Evolutionary conservation across 1,140 invertebrate genomes (phyloP), one percentile per base, ranked within the genome.

Genomic region (Trinorchestia longiramus): DNA sequence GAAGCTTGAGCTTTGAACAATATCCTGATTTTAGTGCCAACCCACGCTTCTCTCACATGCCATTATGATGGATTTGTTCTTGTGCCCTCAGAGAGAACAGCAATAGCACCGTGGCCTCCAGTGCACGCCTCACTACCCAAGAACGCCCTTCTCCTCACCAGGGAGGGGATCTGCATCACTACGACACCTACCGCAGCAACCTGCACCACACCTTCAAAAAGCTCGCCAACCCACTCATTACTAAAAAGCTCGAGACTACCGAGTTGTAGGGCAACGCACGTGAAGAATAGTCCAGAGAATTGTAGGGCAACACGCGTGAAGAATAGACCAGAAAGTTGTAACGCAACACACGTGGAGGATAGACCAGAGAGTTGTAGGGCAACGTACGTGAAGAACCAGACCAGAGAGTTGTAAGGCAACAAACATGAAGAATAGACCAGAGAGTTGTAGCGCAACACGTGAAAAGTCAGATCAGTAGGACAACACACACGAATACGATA

Each of bases 211-310:
- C 97, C 97, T 97, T 97, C 96, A 97, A 98, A 96, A 97, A 97
- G 95, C 96, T 97, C 36, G 97, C 97, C 40, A 98, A 98, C 96
- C 98, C 98, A 96, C 97, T 98, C 42, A 97, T 98, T 62, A 98
- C 98, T 28, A 98, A 98, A 97, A 99, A 99, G 97, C 98, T 99
- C 97, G 98, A 99, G 97, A 99, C 98, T 90, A 99, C 98, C 23
- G 98, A 99, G 62, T 77, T 77, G 28, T 77, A 77, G 62, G 36
- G 19, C 47, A 19, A 53, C 47, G 47, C 6, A 19, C 47, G 19
- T 11, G 47, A 53, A 53, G 19, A 6, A 11, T 19, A 11, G 47
- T 53, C 47, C 19, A 53, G 47, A n/a, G n/a, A n/a, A n/a, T n/a
- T n/a, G n/a, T n/a, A n/a, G n/a, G n/a, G n/a, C n/a, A n/a, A n/a